Evolutionary conservation across 2,888 invertebrate species (phyloP).

Genomic region (Synanthedon tipuliformis): DNA sequence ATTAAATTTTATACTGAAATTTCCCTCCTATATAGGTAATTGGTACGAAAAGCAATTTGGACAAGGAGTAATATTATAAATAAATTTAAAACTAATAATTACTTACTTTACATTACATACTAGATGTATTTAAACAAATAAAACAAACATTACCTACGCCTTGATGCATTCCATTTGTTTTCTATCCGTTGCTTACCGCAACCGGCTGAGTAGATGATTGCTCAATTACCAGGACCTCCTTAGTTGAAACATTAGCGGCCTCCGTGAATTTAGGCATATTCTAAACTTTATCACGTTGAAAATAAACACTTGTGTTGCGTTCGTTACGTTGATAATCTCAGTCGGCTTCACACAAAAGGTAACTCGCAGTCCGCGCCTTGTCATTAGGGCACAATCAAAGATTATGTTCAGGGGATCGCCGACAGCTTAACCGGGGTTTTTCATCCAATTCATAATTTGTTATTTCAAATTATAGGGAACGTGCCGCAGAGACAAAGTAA

Average conservation of each 20-base stretch:
- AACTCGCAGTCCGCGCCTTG: conserved; percentile 60
- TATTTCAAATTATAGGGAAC: conserved; percentile 62
- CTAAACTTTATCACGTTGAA: conserved; percentile 42
- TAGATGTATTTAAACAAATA: conserved; percentile 31
- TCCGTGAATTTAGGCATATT: conserved; percentile 28
- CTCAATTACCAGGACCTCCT: conserved; percentile 70
- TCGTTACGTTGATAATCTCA: conserved; percentile 35
- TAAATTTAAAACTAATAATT: conserved; percentile 13
- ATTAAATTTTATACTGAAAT: no score
- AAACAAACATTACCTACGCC: conserved; percentile 40
- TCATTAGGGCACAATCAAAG: conserved; percentile 68
- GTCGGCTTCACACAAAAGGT: conserved; percentile 64
- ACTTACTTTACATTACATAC: not conserved
- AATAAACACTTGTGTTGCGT: conserved; percentile 46
- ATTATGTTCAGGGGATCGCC: conserved; percentile 66
- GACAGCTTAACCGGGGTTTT: conserved; percentile 67
- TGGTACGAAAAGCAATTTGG: no score
- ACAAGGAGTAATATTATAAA: conserved; percentile 13
- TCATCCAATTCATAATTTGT: conserved; percentile 67
- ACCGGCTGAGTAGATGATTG: conserved; percentile 66
- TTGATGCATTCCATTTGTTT: conserved; percentile 56
- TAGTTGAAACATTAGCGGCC: conserved; percentile 57
- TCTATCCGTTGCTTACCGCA: conserved; percentile 62
- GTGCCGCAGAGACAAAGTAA: conserved; percentile 65
- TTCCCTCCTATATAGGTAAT: no score